Evolutionary conservation across 1,140 invertebrate species (phyloP).

Genomic region (Pseudomyrmex dendroicus): DNA sequence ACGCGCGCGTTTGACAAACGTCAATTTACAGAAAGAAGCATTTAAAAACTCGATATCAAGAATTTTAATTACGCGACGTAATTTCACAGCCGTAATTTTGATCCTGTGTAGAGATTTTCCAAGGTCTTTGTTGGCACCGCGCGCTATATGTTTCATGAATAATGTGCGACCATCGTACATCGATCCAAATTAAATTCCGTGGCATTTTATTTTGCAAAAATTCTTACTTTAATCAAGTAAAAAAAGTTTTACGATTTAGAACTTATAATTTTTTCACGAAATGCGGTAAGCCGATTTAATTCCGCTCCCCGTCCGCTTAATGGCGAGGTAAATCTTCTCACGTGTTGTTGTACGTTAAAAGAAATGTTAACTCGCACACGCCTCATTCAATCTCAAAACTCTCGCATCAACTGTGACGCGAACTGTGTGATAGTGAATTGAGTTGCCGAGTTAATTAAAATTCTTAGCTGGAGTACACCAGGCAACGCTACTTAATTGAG

Average conservation of each 20-base stretch:
- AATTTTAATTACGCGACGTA: conserved; percentile 13
- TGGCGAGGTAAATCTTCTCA: conserved; percentile 1
- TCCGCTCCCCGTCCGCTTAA: not conserved
- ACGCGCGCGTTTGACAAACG: not conserved
- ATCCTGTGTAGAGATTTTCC: not conserved
- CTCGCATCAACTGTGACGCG: not conserved
- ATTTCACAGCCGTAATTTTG: not conserved
- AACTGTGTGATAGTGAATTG: conserved; percentile 1
- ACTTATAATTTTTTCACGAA: conserved; percentile 1
- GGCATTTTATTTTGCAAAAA: too few species aligned
- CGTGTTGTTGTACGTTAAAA: not conserved
- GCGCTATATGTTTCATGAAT: too few species aligned
- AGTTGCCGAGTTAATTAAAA: conserved; percentile 31
- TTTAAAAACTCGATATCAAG: not conserved
- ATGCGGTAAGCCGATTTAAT: conserved; percentile 19
- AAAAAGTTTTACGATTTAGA: too few species aligned
- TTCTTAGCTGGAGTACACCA: conserved; percentile 9
- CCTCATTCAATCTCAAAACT: conserved; percentile 6
- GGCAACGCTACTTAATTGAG: conserved; percentile 8
- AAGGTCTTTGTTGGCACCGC: too few species aligned
- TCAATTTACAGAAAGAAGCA: not conserved
- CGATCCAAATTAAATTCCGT: too few species aligned
- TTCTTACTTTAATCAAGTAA: too few species aligned
- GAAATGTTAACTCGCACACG: not conserved
- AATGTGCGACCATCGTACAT: too few species aligned